A percentile compares a stretch with the other conserved stretches of the same genome.
Evolutionary conservation across 2,888 invertebrate genomes (phyloP).

Genomic region (Ophion obscuratus): DNA sequence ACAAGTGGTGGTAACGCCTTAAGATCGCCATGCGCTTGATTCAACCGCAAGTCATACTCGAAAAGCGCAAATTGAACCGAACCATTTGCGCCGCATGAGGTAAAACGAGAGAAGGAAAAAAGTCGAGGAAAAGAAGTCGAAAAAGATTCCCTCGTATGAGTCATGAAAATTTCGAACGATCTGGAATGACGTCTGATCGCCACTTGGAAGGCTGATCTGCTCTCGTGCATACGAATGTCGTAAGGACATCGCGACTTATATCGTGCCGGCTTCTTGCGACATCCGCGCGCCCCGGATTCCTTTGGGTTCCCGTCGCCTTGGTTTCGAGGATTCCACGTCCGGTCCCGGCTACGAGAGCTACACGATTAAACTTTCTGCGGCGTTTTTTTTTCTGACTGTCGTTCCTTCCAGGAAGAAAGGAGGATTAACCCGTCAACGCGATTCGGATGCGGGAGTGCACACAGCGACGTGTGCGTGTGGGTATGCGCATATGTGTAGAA

Average conservation of each 20-base stretch:
- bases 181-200: not conserved
- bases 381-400: conserved; percentile 59
- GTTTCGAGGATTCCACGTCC: conserved; percentile 62
- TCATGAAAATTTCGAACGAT: not conserved
- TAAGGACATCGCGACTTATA: not conserved
- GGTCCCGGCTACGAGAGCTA: conserved; percentile 19
- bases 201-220: not conserved
- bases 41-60: too few relatives aligned
- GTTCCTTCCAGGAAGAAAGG: conserved; percentile 79
- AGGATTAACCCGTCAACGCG: conserved; percentile 82
- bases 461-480: not conserved
- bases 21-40: too few relatives aligned
- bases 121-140: too few relatives aligned
- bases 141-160: not conserved
- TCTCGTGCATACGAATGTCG: not conserved
- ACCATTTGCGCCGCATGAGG: too few relatives aligned
- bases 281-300: conserved; percentile 52
- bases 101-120: too few relatives aligned
- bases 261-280: conserved; percentile 33
- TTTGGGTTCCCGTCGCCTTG: conserved; percentile 19
- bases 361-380: conserved; percentile 32
- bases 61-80: too few relatives aligned
- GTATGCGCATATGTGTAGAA: not conserved
- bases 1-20: too few relatives aligned
- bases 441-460: conserved; percentile 72